A percentile compares a stretch with the other conserved stretches of the same genome.
Evolutionary conservation across 92 coral and sea anemone species (phyloP).

Genomic region (Parazoanthus swiftii): DNA sequence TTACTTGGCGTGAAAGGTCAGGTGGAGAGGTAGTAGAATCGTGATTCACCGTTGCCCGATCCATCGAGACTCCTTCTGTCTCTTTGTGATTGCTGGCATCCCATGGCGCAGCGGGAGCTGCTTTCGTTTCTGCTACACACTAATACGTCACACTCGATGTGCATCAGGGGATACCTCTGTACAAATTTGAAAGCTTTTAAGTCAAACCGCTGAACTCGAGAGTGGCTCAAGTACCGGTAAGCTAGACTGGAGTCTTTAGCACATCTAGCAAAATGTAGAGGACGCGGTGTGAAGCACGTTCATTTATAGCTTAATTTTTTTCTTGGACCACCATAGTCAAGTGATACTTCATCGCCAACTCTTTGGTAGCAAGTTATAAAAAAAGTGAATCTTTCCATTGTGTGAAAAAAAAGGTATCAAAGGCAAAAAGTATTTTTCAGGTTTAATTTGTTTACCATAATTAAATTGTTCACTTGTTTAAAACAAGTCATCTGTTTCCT

Average conservation of each 20-base stretch:
- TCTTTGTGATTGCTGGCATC: neutral
- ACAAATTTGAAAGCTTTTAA: neutral
- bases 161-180: neutral
- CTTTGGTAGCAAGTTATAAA: too few species aligned
- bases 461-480: too few species aligned
- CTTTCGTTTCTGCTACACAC: neutral
- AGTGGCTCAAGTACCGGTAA: neutral
- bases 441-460: too few species aligned
- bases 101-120: neutral
- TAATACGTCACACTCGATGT: conserved; percentile 15
- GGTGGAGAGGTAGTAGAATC: neutral
- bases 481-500: too few species aligned
- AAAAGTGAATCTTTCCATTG: too few species aligned
- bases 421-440: too few species aligned
- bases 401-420: too few species aligned
- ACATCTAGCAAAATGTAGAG: neutral
- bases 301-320: neutral
- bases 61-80: neutral
- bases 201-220: neutral
- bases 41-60: neutral
- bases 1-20: neutral
- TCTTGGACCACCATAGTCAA: too few species aligned
- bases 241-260: neutral
- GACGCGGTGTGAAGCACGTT: too few species aligned
- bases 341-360: too few species aligned